phyloP scores from a whole-genome alignment of 2,888 invertebrate genomes.

The Nomada fabriciana region DNA sequence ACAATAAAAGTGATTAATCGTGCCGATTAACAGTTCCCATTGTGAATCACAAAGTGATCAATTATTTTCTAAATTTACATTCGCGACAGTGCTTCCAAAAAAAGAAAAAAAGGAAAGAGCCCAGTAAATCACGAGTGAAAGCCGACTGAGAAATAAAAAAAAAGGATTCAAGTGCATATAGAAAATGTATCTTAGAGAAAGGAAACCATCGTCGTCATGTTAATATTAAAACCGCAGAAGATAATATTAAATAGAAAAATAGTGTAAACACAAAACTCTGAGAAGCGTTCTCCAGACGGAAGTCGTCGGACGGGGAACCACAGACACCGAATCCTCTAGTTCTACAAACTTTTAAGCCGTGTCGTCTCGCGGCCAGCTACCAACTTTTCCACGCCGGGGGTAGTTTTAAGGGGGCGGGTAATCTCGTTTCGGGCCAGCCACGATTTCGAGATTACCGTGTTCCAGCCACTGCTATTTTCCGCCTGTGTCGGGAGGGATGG shows the following conservation, averaged over 20 bases:
- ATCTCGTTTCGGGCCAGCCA: constrained; percentile 49
- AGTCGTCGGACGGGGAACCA: background rate
- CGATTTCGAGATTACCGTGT: constrained; percentile 58
- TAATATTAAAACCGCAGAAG: background rate
- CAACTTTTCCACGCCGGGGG: constrained; percentile 25
- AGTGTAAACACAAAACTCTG: background rate
- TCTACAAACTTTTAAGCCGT: constrained; percentile 47
- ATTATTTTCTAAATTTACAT: background rate
- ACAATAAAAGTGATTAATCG: background rate
- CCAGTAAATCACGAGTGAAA: too few species aligned
- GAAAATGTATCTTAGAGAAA: too few species aligned
- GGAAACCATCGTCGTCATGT: too few species aligned
- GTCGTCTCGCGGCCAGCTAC: constrained; percentile 56
- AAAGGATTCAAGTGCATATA: too few species aligned
- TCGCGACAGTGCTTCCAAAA: background rate
- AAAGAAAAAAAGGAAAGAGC: background rate
- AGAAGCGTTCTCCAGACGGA: background rate
- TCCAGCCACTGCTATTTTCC: constrained; percentile 24
- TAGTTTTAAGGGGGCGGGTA: constrained; percentile 41
- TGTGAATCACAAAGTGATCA: background rate
- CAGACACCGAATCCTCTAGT: constrained; percentile 26
- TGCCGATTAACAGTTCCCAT: background rate
- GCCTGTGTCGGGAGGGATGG: constrained; percentile 10
- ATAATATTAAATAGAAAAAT: background rate
- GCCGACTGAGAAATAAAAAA: too few species aligned